A percentile compares a stretch with the other conserved stretches of the same genome.
phyloP scores from a whole-genome alignment of 2,888 invertebrate genomes.

The Cephus pygmeus region DNA sequence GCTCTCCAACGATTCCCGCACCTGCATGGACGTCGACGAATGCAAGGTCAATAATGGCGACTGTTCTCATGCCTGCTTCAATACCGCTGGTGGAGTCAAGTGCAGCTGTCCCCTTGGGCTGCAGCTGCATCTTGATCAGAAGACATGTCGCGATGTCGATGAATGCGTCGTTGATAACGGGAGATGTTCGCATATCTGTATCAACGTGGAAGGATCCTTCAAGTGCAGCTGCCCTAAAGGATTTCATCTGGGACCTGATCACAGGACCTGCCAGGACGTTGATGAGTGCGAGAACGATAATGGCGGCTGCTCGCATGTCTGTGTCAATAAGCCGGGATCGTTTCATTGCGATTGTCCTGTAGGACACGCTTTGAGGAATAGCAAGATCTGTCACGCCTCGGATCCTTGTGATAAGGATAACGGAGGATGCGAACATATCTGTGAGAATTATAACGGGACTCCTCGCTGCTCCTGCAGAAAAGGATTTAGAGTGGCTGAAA shows the following conservation, averaged over 20 bases:
- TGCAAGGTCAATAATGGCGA: slow-evolving; percentile 72
- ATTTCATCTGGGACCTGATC: slow-evolving; percentile 65
- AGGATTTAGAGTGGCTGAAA: slow-evolving; percentile 63
- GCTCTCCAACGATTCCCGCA: slow-evolving; percentile 51
- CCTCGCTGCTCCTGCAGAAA: slow-evolving; percentile 49
- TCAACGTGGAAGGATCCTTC: slow-evolving; percentile 67
- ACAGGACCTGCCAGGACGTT: slow-evolving; percentile 63
- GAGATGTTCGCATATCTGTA: slow-evolving; percentile 67
- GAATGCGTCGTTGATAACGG: slow-evolving; percentile 63
- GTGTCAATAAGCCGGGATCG: slow-evolving; percentile 68
- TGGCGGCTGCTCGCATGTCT: slow-evolving; percentile 67
- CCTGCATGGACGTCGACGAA: slow-evolving; percentile 67
- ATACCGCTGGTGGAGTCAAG: slow-evolving; percentile 66
- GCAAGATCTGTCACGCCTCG: slow-evolving; percentile 36
- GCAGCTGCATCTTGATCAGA: slow-evolving; percentile 50
- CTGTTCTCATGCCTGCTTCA: slow-evolving; percentile 75
- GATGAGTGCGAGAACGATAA: slow-evolving; percentile 56
- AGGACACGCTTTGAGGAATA: slow-evolving; percentile 48
- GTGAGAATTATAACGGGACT: slow-evolving; percentile 36
- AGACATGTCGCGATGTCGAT: slow-evolving; percentile 59
- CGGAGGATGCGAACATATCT: slow-evolving; percentile 66
- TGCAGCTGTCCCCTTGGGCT: slow-evolving; percentile 69
- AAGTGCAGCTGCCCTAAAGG: slow-evolving; percentile 74
- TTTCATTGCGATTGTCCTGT: slow-evolving; percentile 64
- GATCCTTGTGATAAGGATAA: slow-evolving; percentile 52